Evolutionary conservation across 2,888 invertebrate genomes (phyloP).

Genomic region (Limnephilus auricula): DNA sequence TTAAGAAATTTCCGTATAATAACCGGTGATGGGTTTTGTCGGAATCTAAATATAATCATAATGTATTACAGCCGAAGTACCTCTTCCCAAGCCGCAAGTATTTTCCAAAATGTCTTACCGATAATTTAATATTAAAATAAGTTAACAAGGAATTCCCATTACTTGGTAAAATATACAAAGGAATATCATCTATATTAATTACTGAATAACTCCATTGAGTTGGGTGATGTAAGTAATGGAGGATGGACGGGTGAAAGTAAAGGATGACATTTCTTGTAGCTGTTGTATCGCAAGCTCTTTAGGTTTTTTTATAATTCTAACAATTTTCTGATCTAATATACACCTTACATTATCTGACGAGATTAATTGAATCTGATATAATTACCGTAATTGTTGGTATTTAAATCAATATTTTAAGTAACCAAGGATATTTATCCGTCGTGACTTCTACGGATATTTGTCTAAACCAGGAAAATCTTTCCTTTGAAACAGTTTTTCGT

Average conservation of each 20-base stretch:
- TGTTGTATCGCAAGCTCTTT: neutral
- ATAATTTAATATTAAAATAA: conserved; percentile 13
- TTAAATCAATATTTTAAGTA: too few species aligned
- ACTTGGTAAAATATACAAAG: conserved; percentile 6
- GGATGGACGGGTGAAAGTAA: neutral
- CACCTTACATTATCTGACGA: too few species aligned
- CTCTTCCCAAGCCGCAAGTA: neutral
- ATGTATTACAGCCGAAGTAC: neutral
- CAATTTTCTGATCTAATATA: too few species aligned
- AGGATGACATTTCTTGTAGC: neutral
- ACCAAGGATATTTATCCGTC: too few species aligned
- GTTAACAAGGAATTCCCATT: neutral
- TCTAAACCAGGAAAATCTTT: too few species aligned
- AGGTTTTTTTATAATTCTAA: too few species aligned
- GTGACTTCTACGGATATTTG: too few species aligned
- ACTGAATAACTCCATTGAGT: conserved; percentile 4
- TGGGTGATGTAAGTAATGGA: neutral
- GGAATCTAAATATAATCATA: neutral
- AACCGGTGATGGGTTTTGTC: neutral
- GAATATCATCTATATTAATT: conserved; percentile 22
- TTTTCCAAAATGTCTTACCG: conserved; percentile 7
- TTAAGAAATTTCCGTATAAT: neutral
- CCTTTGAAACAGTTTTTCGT: too few species aligned
- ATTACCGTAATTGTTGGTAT: too few species aligned
- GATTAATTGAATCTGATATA: too few species aligned